Percentiles rank a stretch among this genome's conserved stretches.
These are phyloP conservation scores for Pseudolycoriella hygida DNA, from an alignment of 2,888 invertebrate genomes.

Conservation along the genomic window DNA sequence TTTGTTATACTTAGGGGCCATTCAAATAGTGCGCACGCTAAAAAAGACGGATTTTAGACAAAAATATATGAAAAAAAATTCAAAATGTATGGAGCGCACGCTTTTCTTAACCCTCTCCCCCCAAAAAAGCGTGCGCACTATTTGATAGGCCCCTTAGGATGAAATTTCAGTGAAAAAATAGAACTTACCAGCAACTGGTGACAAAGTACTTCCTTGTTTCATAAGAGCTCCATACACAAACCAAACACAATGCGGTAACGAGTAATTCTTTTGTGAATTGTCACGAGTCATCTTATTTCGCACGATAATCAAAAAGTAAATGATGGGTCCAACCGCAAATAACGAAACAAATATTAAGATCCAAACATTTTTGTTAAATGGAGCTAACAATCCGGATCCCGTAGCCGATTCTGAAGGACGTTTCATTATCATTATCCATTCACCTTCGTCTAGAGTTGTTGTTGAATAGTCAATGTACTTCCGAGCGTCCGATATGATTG, in stretches of 20 bases:
- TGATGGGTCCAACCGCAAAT: constrained; percentile 57
- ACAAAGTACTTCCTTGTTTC: constrained; percentile 68
- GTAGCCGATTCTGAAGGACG: constrained; percentile 66
- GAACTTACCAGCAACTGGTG: constrained; percentile 58
- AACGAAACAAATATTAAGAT: constrained; percentile 53
- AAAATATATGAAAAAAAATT: too few species aligned
- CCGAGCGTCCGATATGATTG: constrained; percentile 39
- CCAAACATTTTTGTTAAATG: constrained; percentile 58
- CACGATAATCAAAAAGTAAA: constrained; percentile 48
- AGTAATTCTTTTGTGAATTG: constrained; percentile 36
- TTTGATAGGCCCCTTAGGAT: too few species aligned
- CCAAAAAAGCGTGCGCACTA: too few species aligned
- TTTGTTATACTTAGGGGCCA: too few species aligned
- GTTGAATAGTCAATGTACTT: constrained; percentile 38
- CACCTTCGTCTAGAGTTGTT: constrained; percentile 49
- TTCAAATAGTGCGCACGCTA: too few species aligned
- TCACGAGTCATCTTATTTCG: constrained; percentile 44
- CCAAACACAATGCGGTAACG: constrained; percentile 60
- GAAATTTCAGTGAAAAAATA: too few species aligned
- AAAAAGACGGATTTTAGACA: too few species aligned
- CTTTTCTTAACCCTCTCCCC: too few species aligned
- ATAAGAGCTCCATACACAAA: constrained; percentile 75
- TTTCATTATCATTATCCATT: constrained; percentile 64
- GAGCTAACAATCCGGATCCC: constrained; percentile 66
- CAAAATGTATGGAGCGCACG: too few species aligned